phyloP scores from a whole-genome alignment of 2,797 vertebrate species.

The Rhinoraja longicauda region DNA sequence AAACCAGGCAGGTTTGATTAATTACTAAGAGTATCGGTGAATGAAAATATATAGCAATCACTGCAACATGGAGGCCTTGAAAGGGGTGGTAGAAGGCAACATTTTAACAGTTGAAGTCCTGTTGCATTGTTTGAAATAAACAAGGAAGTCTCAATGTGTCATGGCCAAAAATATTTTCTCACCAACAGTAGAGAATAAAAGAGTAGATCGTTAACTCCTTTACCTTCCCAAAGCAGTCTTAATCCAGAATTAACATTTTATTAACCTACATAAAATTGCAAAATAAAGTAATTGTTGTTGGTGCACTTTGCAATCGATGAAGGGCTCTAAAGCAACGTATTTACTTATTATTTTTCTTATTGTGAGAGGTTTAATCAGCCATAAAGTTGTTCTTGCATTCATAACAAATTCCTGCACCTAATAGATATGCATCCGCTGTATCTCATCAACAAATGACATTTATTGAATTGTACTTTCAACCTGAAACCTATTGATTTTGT shows the following conservation, averaged over 20 bases:
- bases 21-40: neutral
- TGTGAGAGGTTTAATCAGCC: neutral
- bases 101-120: neutral
- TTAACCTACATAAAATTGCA: neutral
- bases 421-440: neutral
- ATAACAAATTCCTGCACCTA: neutral
- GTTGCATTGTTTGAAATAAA: neutral
- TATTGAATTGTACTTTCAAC: conserved; percentile 24
- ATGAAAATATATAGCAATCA: neutral
- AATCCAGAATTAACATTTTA: neutral
- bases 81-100: neutral
- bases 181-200: neutral
- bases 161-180: neutral
- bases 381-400: neutral
- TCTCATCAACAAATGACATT: conserved; percentile 33
- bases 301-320: neutral
- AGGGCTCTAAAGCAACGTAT: neutral
- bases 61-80: neutral
- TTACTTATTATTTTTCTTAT: neutral
- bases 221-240: too few species aligned
- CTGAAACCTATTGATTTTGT: conserved; percentile 32
- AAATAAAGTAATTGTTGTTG: neutral
- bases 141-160: neutral
- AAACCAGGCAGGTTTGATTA: neutral
- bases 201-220: neutral